phyloP scores from a whole-genome alignment of 2,888 invertebrate genomes.

The Pristionchus exspectatus region DNA sequence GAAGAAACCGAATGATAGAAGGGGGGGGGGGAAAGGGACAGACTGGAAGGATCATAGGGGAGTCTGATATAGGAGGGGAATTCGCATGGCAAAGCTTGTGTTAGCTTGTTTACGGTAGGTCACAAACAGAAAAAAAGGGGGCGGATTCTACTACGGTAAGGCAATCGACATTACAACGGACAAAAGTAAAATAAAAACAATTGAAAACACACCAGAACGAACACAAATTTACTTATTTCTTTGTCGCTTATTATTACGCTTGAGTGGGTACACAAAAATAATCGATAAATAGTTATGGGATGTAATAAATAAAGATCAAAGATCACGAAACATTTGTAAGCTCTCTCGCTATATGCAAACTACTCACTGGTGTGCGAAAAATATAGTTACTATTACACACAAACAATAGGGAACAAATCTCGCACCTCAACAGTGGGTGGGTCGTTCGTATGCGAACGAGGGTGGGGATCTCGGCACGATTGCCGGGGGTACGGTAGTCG shows the following conservation, averaged over 20 bases:
- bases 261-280: background rate
- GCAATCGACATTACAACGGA: slow-evolving; percentile 1
- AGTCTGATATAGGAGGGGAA: background rate
- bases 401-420: background rate
- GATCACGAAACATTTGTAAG: slow-evolving; percentile 5
- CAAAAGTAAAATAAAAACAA: background rate
- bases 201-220: slow-evolving; percentile 23
- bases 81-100: slow-evolving; percentile 28
- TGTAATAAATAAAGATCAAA: slow-evolving; percentile 14
- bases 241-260: slow-evolving; percentile 30
- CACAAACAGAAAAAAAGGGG: background rate
- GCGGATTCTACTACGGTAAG: background rate
- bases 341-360: slow-evolving; percentile 16
- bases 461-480: background rate
- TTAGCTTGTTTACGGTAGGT: background rate
- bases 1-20: slow-evolving; percentile 29
- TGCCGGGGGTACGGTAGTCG: background rate
- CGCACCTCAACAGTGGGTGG: background rate
- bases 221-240: background rate
- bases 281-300: background rate
- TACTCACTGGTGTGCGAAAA: background rate
- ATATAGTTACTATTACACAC: slow-evolving; percentile 8
- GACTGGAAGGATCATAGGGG: background rate
- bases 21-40: background rate
- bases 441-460: background rate